phyloP scores from a whole-genome alignment of 2,113 vertebrate species.

The Prunella fulvescens region DNA sequence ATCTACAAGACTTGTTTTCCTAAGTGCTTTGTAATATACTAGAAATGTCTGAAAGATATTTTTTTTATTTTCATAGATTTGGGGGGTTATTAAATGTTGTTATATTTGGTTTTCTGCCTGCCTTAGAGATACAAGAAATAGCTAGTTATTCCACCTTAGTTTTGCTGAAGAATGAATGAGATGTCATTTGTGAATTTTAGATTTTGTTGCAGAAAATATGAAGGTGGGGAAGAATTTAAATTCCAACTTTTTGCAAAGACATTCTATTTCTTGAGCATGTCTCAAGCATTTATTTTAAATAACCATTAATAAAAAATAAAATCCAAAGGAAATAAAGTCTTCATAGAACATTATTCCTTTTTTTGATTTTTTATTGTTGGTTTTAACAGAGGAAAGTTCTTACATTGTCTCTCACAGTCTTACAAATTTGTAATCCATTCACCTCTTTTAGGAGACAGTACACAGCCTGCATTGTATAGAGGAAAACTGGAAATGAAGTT shows the following conservation, averaged over 20 bases:
- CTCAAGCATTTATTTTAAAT: neutral
- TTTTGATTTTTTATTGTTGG: too few species aligned
- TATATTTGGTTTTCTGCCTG: neutral
- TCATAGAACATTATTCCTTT: neutral
- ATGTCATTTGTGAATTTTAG: neutral
- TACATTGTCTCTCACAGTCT: neutral
- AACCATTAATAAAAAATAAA: neutral
- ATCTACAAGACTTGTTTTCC: rapidly evolving
- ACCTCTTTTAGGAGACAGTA: neutral
- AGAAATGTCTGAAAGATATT: neutral
- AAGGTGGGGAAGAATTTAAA: neutral
- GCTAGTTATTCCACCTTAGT: neutral
- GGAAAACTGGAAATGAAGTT: neutral
- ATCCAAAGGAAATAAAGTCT: neutral
- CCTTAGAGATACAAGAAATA: neutral
- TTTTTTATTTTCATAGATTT: neutral
- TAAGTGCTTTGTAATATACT: neutral
- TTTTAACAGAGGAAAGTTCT: neutral
- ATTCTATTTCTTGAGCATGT: neutral
- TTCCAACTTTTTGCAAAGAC: neutral
- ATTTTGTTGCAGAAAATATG: neutral
- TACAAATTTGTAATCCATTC: neutral
- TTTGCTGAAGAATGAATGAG: neutral
- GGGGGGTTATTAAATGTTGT: neutral
- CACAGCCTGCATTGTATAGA: neutral